Evolutionary conservation across 2,113 vertebrate genomes (phyloP).

Genomic region (Pleuronectes platessa): DNA sequence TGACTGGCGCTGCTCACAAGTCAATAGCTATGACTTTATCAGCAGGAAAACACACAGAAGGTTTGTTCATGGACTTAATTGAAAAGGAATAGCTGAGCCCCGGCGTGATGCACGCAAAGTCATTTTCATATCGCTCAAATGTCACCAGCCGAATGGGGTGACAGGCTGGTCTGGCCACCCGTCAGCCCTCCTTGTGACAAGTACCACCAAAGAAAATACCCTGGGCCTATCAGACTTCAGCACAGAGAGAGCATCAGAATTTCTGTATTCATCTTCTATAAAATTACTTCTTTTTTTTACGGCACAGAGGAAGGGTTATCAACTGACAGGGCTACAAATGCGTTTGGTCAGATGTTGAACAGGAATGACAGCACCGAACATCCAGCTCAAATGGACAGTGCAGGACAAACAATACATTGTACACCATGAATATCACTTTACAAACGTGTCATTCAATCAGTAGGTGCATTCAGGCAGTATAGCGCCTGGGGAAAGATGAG

Average conservation of each 20-base stretch:
- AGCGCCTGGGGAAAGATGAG: constrained; percentile 29
- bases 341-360: not conserved
- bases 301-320: not conserved
- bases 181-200: constrained; percentile 57
- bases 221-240: constrained; percentile 1
- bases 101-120: constrained; percentile 56
- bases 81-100: constrained; percentile 67
- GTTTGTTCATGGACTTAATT: constrained; percentile 77
- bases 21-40: constrained; percentile 80
- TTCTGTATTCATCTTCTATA: constrained; percentile 1
- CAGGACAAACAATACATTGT: constrained; percentile 41
- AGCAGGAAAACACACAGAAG: constrained; percentile 75
- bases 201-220: constrained; percentile 34
- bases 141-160: constrained; percentile 66
- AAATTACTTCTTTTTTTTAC: constrained; percentile 1
- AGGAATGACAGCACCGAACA: constrained; percentile 3
- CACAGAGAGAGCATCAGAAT: constrained; percentile 20
- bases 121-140: constrained; percentile 78
- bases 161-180: constrained; percentile 71
- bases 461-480: constrained; percentile 30
- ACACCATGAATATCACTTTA: constrained; percentile 40
- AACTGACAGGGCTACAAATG: not conserved
- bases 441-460: constrained; percentile 56
- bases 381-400: constrained; percentile 19
- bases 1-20: constrained; percentile 64